Percentiles rank a stretch among this genome's conserved stretches.
These are phyloP conservation scores for Phrynosoma blainvillii DNA, from an alignment of 2,113 vertebrate species.

Conservation along the genomic window DNA sequence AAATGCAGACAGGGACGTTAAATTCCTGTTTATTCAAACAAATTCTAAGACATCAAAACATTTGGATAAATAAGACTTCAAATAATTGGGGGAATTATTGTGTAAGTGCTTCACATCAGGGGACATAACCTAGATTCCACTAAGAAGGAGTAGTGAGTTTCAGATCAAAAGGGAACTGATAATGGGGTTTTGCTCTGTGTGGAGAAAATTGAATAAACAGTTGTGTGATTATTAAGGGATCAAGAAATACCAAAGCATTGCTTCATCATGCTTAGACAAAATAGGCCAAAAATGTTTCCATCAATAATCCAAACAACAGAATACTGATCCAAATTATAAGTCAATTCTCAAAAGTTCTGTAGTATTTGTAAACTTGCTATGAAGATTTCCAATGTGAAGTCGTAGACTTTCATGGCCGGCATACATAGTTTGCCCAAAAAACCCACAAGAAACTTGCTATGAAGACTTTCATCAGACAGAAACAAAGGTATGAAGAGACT, in stretches of 20 bases:
- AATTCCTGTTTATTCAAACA: conserved; percentile 66
- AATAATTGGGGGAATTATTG: conserved; percentile 71
- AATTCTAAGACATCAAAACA: conserved; percentile 72
- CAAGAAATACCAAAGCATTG: conserved; percentile 26
- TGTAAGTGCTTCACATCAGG: conserved; percentile 72
- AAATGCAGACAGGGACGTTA: conserved; percentile 52
- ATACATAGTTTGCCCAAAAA: too few species aligned
- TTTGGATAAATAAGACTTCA: conserved; percentile 68
- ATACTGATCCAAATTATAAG: conserved; percentile 32
- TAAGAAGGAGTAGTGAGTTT: conserved; percentile 55
- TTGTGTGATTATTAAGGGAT: conserved; percentile 52
- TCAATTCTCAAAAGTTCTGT: neutral
- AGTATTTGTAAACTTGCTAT: neutral
- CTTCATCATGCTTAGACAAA: neutral
- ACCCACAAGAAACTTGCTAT: neutral
- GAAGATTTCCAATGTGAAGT: neutral
- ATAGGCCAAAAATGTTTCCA: conserved; percentile 36
- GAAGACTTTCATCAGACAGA: neutral
- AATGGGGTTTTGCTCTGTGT: conserved; percentile 59
- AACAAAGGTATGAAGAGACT: conserved; percentile 3
- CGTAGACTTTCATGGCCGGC: too few species aligned
- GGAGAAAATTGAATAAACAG: conserved; percentile 44
- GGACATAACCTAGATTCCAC: conserved; percentile 75
- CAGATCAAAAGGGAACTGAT: conserved; percentile 69
- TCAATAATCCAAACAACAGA: neutral